Evolutionary conservation across 2,888 invertebrate species (phyloP), one percentile per base, ranked within the genome.

Genomic region (Cryptocephalus moraei): DNA sequence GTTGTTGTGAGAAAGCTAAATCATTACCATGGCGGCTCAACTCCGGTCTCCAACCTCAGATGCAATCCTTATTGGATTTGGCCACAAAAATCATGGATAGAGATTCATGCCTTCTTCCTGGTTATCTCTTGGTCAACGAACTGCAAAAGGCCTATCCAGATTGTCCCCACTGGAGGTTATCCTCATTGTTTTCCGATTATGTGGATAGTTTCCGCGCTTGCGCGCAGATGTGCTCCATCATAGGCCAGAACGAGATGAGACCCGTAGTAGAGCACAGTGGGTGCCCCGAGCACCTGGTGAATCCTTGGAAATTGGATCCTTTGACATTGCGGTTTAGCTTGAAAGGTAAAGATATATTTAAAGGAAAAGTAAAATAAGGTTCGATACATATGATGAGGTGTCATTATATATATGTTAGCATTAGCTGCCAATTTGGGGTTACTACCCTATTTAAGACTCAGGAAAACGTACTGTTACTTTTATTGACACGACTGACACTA

Each of bases 191-290:
- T 63, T 86, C 91, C 2, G 83, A 83, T 64, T 93, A 93, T 69
- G 86, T 94, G 4, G 91, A 94, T 39, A 91, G 91, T 70, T 96
- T 96, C 69, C 82, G 91, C 54, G 84, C 87, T 10, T 87, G 91
- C 50, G 94, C 95, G 0, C 94, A 96, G 75, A 95, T 96, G 91
- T 90, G 95, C 1, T 89, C 94, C 0, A 89, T 94, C 47, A 84
- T 90, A 54, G 91, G 91, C 0, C 87, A 93, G 59, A 82, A 90
- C 0, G 84, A 87, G 63, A 88, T 96, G 86, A 71, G 93, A 44
- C 96, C 96, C 0, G 89, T 96, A 11, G 92, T 95, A 0, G 94
- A 95, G 59, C 91, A 92, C 65, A 88, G 90, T 43, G 90, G 90
- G 8, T 91, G 91, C 66, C 87, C 90, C 0, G 91, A 91, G 68